Evolutionary conservation across 2,797 vertebrate species (phyloP), one percentile per base, ranked within the genome.

Genomic region (Gastrophryne carolinensis): DNA sequence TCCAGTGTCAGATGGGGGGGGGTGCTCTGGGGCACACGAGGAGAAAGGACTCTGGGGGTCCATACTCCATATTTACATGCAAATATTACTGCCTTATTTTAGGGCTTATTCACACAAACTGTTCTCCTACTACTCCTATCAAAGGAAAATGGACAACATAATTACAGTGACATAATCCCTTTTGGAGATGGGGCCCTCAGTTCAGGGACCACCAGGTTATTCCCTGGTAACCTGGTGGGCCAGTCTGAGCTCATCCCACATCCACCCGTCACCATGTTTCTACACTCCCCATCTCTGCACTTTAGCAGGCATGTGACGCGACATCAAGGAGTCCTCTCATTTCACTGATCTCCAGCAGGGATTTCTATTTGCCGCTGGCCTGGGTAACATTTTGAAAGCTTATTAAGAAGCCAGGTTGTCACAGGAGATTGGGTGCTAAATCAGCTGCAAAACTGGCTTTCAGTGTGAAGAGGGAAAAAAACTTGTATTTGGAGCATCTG

Each of bases 381-480:
- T 23, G 17, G 21, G 7, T 71, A 52, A 71, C 75, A 71, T 53
- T 21, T 56, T 71, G 60, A 72, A 58, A 72, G 75, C 67, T 57
- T 65, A 71, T 77, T 64, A 77, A 54, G 27, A 35, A n/a, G 39
- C 35, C 54, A 11, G 32, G 73, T 75, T 61, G 73, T 69, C 64
- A 62, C 11, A 9, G 32, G 56, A 53, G 30, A 47, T 64, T 29
- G 56, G 27, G 35, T 65, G 60, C 50, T 39, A 71, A 77, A 53
- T 29, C 67, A 77, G 23, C 60, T 37, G 49, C 74, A 71, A 77
- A 64, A 65, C 29, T 29, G 53, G 52, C 60, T 21, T 24, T 24
- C 12, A 10, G 37, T 35, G 74, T 24, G 74, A 71, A 19, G n/a
- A 58, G 73, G 63, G 19, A 21, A 52, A 68, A 19, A 35, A 23